Percentiles rank a stretch among this genome's conserved stretches.
phyloP scores from a whole-genome alignment of 2,797 vertebrate genomes.

The Gallinago solitaria region DNA sequence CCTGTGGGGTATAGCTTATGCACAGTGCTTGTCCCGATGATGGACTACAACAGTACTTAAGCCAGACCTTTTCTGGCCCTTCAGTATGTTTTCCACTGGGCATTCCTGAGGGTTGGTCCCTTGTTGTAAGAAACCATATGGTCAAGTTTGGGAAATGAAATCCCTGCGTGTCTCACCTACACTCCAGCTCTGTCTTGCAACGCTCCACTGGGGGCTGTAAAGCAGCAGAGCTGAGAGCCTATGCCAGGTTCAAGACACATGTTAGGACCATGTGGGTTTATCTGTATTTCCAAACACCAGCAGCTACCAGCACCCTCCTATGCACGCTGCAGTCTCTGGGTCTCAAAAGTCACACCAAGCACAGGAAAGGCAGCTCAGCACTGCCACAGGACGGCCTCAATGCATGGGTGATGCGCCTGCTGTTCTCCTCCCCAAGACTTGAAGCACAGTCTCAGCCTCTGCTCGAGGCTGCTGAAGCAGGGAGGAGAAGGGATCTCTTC shows the following conservation, averaged over 20 bases:
- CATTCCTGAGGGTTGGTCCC: background rate
- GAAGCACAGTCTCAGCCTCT: background rate
- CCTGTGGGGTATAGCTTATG: fast-evolving
- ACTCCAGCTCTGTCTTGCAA: fast-evolving
- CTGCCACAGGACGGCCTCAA: fast-evolving
- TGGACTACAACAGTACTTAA: background rate
- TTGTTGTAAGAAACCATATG: fast-evolving
- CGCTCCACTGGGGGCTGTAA: fast-evolving
- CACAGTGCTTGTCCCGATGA: fast-evolving
- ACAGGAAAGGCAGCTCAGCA: background rate
- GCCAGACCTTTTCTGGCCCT: background rate
- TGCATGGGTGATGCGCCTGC: fast-evolving
- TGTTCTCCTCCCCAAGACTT: background rate
- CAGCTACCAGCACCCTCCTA: background rate
- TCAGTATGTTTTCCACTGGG: background rate
- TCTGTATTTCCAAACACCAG: background rate
- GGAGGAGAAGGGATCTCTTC: background rate
- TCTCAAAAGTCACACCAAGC: background rate
- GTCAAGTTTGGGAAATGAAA: background rate
- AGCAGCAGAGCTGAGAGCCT: background rate
- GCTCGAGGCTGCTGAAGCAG: background rate
- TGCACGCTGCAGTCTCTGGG: background rate
- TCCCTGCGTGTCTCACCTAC: background rate
- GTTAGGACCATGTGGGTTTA: background rate
- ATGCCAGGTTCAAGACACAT: fast-evolving